Base-by-base conservation (phyloP, 1,140 invertebrate species). In the Dreissena rostriformis region DNA sequence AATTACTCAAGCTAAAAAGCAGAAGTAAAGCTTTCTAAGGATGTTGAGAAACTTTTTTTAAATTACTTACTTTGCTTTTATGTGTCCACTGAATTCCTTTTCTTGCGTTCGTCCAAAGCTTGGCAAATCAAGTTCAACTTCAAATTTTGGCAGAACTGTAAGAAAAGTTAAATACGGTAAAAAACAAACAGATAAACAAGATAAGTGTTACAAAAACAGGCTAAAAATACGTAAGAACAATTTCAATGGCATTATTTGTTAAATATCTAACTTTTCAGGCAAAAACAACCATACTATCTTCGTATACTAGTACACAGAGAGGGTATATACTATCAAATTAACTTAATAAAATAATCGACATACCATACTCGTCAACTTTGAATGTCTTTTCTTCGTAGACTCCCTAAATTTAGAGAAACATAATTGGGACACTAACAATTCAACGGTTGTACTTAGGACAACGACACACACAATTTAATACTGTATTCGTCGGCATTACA, bases 81-180 rank as follows among this genome's bases (percentile, higher is more conserved):
- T 51, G 11, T 83, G 80, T 76, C 86, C 86, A 15, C 22, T 67
- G 39, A 86, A 75, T 1, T 65, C 51, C 7, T n/a, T 52, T n/a
- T 81, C 82, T 29, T 53, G 49, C 15, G 72, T 84, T 51, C 77
- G 17, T 26, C 74, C 82, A 77, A 84, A 86, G 52, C 76, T 52
- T 24, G 86, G 86, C 19, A 86, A 70, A 52, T 86, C 78, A 22
- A 86, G 55, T n/a, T 71, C 71, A 39, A 80, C 75, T 26, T 84
- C 82, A 81, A 86, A 86, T 49, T 86, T 86, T 12, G 86, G 86
- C 51, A 84, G 68, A 73, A 85, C 82, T 85, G 71, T 22, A 77
- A 39, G n/a, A 2, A 26, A 51, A 49, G 8, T 55, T 72, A 57
- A 52, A 24, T 24, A n/a, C 39, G 39, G 39, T 39, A 39, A 39